Evolutionary conservation across 2,888 invertebrate genomes (phyloP).

Genomic region (Agrotis exclamationis): DNA sequence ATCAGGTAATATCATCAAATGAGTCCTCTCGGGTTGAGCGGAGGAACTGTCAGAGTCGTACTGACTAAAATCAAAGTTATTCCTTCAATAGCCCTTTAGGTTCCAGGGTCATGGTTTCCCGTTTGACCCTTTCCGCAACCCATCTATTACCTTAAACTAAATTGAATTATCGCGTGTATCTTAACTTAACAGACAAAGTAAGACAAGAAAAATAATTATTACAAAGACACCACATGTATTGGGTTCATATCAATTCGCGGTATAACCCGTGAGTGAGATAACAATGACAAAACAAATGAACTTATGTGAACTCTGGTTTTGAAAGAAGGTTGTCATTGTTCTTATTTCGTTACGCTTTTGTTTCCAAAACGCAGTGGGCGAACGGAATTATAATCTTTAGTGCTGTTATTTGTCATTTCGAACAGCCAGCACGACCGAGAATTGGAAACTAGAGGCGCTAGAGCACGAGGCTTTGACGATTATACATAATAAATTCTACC

Average conservation of each 20-base stretch:
- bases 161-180: neutral
- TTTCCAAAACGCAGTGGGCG: slow-evolving; percentile 1
- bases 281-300: slow-evolving; percentile 44
- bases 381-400: slow-evolving; percentile 1
- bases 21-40: too few relatives aligned
- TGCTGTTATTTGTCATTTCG: neutral
- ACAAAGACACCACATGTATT: slow-evolving; percentile 30
- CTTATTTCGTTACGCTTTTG: slow-evolving; percentile 4
- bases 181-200: slow-evolving; percentile 19
- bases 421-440: neutral
- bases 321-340: slow-evolving; percentile 36
- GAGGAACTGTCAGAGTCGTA: too few relatives aligned
- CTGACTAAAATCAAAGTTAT: too few relatives aligned
- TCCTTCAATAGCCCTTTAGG: too few relatives aligned
- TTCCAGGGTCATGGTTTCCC: too few relatives aligned
- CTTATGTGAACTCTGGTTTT: slow-evolving; percentile 22
- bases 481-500: too few relatives aligned
- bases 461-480: too few relatives aligned
- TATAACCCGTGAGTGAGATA: slow-evolving; percentile 47
- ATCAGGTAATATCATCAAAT: too few relatives aligned
- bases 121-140: too few relatives aligned
- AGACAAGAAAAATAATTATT: neutral
- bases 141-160: neutral
- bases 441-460: neutral
- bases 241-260: slow-evolving; percentile 45